These are phyloP conservation scores for Spisula solida DNA, from an alignment of 2,888 invertebrate species.

Conservation along the genomic window DNA sequence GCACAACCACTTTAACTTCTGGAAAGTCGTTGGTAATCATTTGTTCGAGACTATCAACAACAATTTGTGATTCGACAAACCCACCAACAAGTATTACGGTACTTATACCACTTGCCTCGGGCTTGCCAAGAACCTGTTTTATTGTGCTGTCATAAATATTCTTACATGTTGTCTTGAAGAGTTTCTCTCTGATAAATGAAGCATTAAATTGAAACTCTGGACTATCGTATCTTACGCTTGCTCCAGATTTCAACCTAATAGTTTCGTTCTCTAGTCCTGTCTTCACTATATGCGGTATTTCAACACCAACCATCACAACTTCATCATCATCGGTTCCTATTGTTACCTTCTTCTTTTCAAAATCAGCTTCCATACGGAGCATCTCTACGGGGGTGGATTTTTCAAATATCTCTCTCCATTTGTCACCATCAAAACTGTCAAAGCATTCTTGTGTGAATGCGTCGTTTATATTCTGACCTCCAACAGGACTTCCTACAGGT, in stretches of 20 bases:
- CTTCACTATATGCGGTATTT: conserved; percentile 34
- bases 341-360: conserved; percentile 62
- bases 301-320: conserved; percentile 33
- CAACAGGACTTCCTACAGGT: conserved; percentile 43
- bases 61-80: conserved; percentile 64
- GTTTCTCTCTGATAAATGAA: conserved; percentile 29
- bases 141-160: conserved; percentile 32
- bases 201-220: conserved; percentile 48
- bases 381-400: conserved; percentile 42
- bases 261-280: conserved; percentile 15
- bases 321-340: conserved; percentile 38
- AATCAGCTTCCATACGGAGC: conserved; percentile 59
- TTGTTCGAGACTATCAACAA: conserved; percentile 40
- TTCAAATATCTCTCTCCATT: conserved; percentile 41
- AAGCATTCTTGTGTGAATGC: conserved; percentile 56
- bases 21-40: conserved; percentile 40
- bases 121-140: conserved; percentile 20
- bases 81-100: conserved; percentile 61
- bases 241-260: conserved; percentile 37
- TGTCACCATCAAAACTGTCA: conserved; percentile 52
- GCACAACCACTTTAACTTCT: conserved; percentile 44
- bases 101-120: conserved; percentile 19
- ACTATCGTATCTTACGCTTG: background rate
- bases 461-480: conserved; percentile 61
- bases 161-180: conserved; percentile 52